Evolutionary conservation across 2,888 invertebrate species (phyloP).

Genomic region (Andrena dorsata): DNA sequence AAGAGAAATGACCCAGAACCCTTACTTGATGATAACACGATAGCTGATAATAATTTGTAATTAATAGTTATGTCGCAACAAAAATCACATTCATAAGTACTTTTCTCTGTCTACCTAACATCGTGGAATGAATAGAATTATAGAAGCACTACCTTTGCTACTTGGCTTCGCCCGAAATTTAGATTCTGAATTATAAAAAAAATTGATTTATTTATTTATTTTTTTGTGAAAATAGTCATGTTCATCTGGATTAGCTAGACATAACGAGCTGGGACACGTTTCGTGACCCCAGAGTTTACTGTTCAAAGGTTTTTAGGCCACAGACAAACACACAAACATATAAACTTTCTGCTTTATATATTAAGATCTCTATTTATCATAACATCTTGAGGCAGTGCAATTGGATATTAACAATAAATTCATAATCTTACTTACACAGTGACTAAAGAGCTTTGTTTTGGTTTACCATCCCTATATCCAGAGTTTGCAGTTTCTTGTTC

Average conservation of each 20-base stretch:
- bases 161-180: too few species aligned
- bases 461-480: conserved; percentile 61
- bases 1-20: conserved; percentile 55
- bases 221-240: too few species aligned
- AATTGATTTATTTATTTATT: too few species aligned
- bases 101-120: not conserved
- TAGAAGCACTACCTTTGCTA: not conserved
- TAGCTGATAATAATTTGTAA: conserved; percentile 48
- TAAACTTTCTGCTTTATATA: too few species aligned
- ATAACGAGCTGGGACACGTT: too few species aligned
- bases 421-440: conserved; percentile 86
- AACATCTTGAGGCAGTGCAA: not conserved
- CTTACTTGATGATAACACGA: conserved; percentile 54
- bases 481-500: conserved; percentile 30
- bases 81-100: not conserved
- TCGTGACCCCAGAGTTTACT: too few species aligned
- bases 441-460: conserved; percentile 86
- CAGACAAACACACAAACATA: too few species aligned
- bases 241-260: too few species aligned
- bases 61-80: conserved; percentile 27
- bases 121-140: not conserved
- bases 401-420: conserved; percentile 1
- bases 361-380: not conserved
- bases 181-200: too few species aligned
- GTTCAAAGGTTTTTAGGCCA: too few species aligned